phyloP scores from a whole-genome alignment of 2,888 invertebrate genomes.

The Acrocyrtus sp. region DNA sequence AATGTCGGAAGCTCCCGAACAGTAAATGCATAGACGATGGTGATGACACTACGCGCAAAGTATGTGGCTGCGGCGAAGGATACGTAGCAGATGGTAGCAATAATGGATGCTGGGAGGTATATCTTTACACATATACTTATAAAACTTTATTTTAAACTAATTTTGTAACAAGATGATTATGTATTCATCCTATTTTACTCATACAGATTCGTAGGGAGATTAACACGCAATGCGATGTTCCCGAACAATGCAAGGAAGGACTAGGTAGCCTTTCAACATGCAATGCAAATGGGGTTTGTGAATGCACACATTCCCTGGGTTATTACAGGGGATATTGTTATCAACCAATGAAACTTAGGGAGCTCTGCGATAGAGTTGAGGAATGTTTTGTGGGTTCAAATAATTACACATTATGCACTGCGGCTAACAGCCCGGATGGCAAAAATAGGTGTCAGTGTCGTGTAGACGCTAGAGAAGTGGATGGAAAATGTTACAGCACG shows the following conservation, averaged over 20 bases:
- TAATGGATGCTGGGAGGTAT: too few relatives aligned
- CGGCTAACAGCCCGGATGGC: neutral
- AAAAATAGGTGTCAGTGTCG: slow-evolving; percentile 15
- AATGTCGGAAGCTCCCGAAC: neutral
- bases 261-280: slow-evolving; percentile 1
- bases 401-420: slow-evolving; percentile 10
- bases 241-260: neutral
- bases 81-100: too few relatives aligned
- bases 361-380: slow-evolving; percentile 10
- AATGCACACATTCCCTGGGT: neutral
- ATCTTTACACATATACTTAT: too few relatives aligned
- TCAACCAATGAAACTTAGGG: neutral
- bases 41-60: neutral
- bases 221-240: neutral
- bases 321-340: neutral
- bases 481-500: slow-evolving; percentile 14
- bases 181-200: too few relatives aligned
- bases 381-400: slow-evolving; percentile 26
- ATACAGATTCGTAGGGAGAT: too few relatives aligned
- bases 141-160: too few relatives aligned
- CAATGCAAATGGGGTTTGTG: neutral
- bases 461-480: neutral
- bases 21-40: neutral
- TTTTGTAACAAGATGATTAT: too few relatives aligned
- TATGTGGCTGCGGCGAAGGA: too few relatives aligned